Conservation (phyloP, 2,113 vertebrate species). For the Stigmatopora nigra region DNA sequence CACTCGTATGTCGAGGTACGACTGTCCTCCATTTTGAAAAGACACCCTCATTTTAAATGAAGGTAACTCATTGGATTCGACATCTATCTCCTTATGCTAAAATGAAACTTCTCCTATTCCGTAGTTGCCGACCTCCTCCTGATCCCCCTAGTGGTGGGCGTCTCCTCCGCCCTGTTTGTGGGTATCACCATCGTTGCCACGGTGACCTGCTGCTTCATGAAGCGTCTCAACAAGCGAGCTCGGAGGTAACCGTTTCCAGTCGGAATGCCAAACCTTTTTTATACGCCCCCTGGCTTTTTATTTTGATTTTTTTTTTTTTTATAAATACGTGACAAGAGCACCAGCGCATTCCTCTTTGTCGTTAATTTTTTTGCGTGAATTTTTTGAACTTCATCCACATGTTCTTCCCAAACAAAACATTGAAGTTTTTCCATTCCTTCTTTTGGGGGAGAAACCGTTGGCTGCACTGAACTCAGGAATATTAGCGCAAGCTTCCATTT, state of each 20-base stretch:
- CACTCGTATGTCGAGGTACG: no score
- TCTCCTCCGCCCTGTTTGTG: constrained; percentile 76
- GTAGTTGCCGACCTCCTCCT: constrained; percentile 78
- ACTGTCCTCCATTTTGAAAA: no score
- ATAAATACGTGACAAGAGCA: not conserved
- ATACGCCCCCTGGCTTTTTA: not conserved
- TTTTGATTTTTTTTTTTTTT: not conserved
- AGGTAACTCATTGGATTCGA: no score
- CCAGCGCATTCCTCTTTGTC: not conserved
- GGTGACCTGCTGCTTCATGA: constrained; percentile 88
- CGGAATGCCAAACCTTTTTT: constrained; percentile 4
- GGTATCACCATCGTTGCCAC: constrained; percentile 74
- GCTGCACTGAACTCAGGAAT: constrained; percentile 51
- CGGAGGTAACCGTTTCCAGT: constrained; percentile 48
- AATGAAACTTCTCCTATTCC: not conserved
- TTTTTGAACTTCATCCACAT: not conserved
- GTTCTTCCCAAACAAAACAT: not conserved
- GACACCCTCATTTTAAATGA: no score
- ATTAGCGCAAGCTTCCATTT: constrained; percentile 12
- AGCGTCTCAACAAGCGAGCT: constrained; percentile 62
- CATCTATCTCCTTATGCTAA: no score
- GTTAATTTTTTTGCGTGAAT: no score
- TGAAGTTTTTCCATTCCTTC: constrained; percentile 37
- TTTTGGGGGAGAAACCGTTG: constrained; percentile 1
- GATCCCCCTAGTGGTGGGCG: constrained; percentile 75